Evolutionary conservation across 92 coral and sea anemone species (phyloP).

Genomic region (Actinernus sp.): DNA sequence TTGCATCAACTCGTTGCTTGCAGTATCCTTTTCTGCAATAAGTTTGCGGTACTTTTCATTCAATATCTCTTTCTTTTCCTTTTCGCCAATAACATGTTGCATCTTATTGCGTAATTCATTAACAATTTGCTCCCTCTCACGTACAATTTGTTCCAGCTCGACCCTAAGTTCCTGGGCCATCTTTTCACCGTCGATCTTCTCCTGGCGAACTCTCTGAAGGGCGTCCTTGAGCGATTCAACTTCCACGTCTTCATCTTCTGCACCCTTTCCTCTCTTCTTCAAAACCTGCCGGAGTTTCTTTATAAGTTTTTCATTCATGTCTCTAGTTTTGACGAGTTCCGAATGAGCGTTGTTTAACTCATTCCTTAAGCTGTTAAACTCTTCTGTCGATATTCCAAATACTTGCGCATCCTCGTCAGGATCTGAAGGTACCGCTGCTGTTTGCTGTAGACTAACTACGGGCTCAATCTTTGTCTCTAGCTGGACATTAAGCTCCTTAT

Average conservation of each 20-base stretch:
- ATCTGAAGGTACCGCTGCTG: conserved; percentile 16
- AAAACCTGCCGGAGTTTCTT: conserved; percentile 63
- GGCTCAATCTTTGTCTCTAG: conserved; percentile 5
- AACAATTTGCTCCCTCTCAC: conserved; percentile 71
- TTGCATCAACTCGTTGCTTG: conserved; percentile 32
- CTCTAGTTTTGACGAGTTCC: conserved; percentile 59
- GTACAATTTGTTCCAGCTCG: conserved; percentile 69
- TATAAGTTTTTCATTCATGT: conserved; percentile 77
- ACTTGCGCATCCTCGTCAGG: conserved; percentile 1
- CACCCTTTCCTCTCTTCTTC: conserved; percentile 62
- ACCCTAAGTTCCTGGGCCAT: conserved; percentile 65
- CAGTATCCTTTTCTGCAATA: conserved; percentile 70
- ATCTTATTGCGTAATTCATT: conserved; percentile 40
- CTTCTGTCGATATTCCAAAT: conserved; percentile 21
- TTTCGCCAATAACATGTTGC: conserved; percentile 55
- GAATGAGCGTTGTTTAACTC: conserved; percentile 36
- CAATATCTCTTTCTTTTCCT: conserved; percentile 50
- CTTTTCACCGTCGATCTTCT: conserved; percentile 61
- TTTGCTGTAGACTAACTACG: conserved; percentile 5
- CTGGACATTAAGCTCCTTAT: conserved; percentile 32
- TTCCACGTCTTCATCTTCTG: conserved; percentile 40
- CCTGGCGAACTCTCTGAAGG: conserved; percentile 67
- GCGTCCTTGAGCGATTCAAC: conserved; percentile 51
- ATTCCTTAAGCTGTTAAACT: conserved; percentile 19
- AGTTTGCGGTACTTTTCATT: conserved; percentile 52